phyloP scores from a whole-genome alignment of 2,888 invertebrate species.

The Apeira syringaria region DNA sequence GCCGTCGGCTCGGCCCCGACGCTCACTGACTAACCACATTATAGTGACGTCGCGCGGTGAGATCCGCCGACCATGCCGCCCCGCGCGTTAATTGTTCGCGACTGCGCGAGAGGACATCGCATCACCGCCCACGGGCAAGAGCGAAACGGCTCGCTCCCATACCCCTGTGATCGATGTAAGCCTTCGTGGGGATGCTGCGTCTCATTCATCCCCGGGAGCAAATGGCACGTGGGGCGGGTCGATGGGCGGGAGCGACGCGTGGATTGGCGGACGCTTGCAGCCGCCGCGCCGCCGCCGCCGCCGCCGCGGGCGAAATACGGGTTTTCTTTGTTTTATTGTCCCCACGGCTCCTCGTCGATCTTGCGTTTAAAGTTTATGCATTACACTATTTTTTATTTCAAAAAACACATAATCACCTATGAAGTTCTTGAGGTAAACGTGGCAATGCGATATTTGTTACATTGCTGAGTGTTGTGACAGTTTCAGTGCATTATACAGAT shows the following conservation, averaged over 20 bases:
- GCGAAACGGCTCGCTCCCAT: constrained; percentile 67
- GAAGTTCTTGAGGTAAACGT: constrained; percentile 74
- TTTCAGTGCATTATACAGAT: constrained; percentile 42
- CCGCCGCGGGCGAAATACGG: constrained; percentile 71
- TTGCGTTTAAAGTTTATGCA: constrained; percentile 83
- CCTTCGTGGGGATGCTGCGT: constrained; percentile 73
- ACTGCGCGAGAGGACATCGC: constrained; percentile 73
- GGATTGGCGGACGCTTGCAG: constrained; percentile 44
- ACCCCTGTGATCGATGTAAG: constrained; percentile 77
- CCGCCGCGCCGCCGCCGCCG: constrained; percentile 51
- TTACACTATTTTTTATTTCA: constrained; percentile 81
- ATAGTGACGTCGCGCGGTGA: constrained; percentile 77
- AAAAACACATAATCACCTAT: constrained; percentile 78
- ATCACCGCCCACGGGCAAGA: constrained; percentile 70
- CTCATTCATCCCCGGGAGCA: constrained; percentile 61
- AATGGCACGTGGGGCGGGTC: constrained; percentile 47
- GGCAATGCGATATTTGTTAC: constrained; percentile 59
- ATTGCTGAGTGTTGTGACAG: constrained; percentile 52
- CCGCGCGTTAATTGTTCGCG: constrained; percentile 80
- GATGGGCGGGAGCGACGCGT: constrained; percentile 42
- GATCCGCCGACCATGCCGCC: constrained; percentile 68
- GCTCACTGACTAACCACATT: constrained; percentile 87
- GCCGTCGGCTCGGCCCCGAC: constrained; percentile 84
- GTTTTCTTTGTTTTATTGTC: constrained; percentile 83
- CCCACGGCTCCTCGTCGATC: constrained; percentile 80